Evolutionary conservation across 2,797 vertebrate species (phyloP).

Genomic region (Macroramphosus scolopax): DNA sequence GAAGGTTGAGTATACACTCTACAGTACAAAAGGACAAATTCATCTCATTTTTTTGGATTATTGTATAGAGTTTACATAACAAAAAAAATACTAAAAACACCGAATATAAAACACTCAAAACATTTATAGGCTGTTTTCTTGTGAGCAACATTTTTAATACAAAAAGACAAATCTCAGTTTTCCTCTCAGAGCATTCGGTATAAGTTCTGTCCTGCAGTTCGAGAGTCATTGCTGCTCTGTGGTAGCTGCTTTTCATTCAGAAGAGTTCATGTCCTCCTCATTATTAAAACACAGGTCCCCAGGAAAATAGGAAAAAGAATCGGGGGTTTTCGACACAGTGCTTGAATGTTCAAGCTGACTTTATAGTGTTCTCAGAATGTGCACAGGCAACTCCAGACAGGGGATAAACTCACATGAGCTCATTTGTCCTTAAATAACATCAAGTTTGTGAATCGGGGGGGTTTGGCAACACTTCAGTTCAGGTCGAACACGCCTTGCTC

Average conservation of each 20-base stretch:
- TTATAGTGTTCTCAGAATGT: constrained; percentile 8
- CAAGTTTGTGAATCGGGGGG: no score
- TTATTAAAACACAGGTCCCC: constrained; percentile 31
- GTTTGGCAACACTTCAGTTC: no score
- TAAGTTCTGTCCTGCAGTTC: constrained; percentile 45
- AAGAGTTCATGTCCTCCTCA: constrained; percentile 35
- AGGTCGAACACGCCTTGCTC: neutral
- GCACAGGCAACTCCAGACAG: constrained; percentile 4
- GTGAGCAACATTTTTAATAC: no score
- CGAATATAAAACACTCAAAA: constrained; percentile 50
- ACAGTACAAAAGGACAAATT: constrained; percentile 60
- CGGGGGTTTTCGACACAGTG: no score
- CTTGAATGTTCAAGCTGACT: no score
- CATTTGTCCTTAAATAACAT: constrained; percentile 16
- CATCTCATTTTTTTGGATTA: constrained; percentile 45
- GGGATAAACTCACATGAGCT: constrained; percentile 1
- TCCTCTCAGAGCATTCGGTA: constrained; percentile 42
- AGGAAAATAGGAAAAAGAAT: no score
- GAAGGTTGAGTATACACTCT: constrained; percentile 42
- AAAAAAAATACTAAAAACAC: constrained; percentile 57
- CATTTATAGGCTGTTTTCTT: no score
- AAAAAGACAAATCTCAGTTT: constrained; percentile 38
- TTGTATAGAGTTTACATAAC: constrained; percentile 55
- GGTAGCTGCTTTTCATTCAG: constrained; percentile 30
- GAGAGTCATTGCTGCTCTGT: constrained; percentile 32